Percentiles rank a stretch among this genome's conserved stretches.
Conservation (phyloP, 2,888 invertebrate genomes). For the Amphimallon solstitiale region DNA sequence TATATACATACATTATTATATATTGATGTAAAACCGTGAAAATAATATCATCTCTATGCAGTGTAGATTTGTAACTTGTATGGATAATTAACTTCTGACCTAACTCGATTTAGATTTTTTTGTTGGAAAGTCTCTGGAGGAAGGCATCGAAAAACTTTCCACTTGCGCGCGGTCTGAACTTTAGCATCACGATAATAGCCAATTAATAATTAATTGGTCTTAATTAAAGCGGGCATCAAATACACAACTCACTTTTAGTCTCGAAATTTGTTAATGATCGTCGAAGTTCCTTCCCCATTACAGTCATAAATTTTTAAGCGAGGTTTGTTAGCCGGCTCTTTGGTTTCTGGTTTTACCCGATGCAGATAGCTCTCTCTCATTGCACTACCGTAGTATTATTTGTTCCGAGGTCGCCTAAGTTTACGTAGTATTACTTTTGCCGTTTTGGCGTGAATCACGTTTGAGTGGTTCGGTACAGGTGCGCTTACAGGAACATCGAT, state of each 20-base stretch:
- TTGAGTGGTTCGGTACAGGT: constrained; percentile 9
- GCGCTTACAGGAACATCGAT: constrained; percentile 5
- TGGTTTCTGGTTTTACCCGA: constrained; percentile 3
- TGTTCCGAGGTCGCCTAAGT: neutral
- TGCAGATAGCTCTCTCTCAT: constrained; percentile 7
- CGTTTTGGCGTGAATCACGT: constrained; percentile 18
- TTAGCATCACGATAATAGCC: constrained; percentile 29
- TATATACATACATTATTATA: no score
- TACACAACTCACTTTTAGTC: constrained; percentile 15
- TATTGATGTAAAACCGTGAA: neutral
- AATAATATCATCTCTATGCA: neutral
- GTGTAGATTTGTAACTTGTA: neutral
- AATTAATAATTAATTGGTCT: constrained; percentile 33
- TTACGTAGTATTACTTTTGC: constrained; percentile 2
- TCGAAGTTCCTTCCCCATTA: constrained; percentile 23
- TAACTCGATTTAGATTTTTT: constrained; percentile 5
- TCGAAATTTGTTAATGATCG: constrained; percentile 28
- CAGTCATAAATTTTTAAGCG: constrained; percentile 17
- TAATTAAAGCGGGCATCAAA: constrained; percentile 28
- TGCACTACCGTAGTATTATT: constrained; percentile 8
- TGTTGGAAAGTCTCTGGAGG: neutral
- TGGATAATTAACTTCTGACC: constrained; percentile 1
- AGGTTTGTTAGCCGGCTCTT: neutral
- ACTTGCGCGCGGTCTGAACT: constrained; percentile 26
- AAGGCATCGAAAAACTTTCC: constrained; percentile 21